Evolutionary conservation across 2,797 vertebrate genomes (phyloP).

Genomic region (Botia almorhae): DNA sequence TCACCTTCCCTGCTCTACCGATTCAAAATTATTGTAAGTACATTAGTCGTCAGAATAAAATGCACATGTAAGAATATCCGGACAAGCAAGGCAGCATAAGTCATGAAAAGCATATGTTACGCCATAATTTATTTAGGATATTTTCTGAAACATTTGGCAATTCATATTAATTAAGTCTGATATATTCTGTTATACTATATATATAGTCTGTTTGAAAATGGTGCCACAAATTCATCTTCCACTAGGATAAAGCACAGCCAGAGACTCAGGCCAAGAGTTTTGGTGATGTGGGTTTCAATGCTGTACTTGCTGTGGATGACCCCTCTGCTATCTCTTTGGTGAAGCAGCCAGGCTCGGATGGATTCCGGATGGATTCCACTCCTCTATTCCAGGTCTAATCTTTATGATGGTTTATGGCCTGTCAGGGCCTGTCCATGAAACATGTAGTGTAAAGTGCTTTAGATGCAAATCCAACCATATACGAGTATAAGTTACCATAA

Average conservation of each 20-base stretch:
- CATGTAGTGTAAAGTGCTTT: too few species aligned
- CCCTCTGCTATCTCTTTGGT: conserved; percentile 84
- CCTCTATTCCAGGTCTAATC: conserved; percentile 88
- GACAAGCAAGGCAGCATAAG: too few species aligned
- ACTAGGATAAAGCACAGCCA: conserved; percentile 92
- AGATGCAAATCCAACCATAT: too few species aligned
- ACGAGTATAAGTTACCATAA: too few species aligned
- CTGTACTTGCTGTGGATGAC: conserved; percentile 87
- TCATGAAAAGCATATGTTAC: too few species aligned
- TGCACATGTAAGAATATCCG: too few species aligned
- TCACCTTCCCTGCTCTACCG: conserved; percentile 88
- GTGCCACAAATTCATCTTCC: not conserved
- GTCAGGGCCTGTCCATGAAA: too few species aligned
- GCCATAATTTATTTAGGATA: too few species aligned
- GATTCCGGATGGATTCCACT: conserved; percentile 89
- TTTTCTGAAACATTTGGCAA: not conserved
- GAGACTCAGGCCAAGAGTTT: conserved; percentile 88
- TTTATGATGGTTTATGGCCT: not conserved
- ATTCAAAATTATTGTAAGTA: conserved; percentile 93
- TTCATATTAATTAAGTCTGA: not conserved
- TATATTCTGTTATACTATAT: not conserved
- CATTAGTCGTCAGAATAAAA: not conserved
- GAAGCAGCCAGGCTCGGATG: conserved; percentile 92
- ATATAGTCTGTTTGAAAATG: not conserved
- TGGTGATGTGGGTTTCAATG: conserved; percentile 86